phyloP scores from a whole-genome alignment of 2,113 vertebrate genomes.

The Fulmarus glacialis region DNA sequence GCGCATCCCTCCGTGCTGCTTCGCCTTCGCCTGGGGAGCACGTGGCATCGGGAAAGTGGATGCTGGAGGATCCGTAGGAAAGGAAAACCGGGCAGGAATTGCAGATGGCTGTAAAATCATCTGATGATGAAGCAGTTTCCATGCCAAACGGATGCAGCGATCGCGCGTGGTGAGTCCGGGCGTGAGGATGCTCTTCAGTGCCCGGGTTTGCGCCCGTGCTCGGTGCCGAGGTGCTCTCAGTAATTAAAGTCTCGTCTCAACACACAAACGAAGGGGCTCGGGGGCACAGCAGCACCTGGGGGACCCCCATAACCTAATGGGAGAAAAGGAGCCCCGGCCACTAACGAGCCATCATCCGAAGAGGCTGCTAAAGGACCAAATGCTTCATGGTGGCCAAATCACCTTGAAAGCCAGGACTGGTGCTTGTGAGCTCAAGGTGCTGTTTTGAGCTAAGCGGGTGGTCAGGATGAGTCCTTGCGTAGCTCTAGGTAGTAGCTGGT shows the following conservation, averaged over 20 bases:
- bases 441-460: accelerated
- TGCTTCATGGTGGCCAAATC: background rate
- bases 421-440: background rate
- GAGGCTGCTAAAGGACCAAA: background rate
- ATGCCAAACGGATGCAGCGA: accelerated
- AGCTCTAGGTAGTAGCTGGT: background rate
- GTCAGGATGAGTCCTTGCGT: background rate
- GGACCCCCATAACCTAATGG: background rate
- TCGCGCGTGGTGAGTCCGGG: accelerated
- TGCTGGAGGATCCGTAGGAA: background rate
- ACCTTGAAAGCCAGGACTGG: background rate
- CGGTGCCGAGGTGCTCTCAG: accelerated
- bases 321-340: background rate
- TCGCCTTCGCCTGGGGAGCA: background rate
- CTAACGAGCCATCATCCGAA: accelerated
- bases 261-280: accelerated
- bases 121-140: background rate
- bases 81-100: background rate
- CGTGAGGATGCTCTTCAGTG: accelerated
- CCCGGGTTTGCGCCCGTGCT: background rate
- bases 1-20: accelerated
- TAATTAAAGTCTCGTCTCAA: background rate
- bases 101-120: background rate
- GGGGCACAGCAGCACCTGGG: accelerated
- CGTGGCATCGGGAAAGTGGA: background rate